Conservation (phyloP, 2,113 vertebrate species). For the Chiloscyllium plagiosum region DNA sequence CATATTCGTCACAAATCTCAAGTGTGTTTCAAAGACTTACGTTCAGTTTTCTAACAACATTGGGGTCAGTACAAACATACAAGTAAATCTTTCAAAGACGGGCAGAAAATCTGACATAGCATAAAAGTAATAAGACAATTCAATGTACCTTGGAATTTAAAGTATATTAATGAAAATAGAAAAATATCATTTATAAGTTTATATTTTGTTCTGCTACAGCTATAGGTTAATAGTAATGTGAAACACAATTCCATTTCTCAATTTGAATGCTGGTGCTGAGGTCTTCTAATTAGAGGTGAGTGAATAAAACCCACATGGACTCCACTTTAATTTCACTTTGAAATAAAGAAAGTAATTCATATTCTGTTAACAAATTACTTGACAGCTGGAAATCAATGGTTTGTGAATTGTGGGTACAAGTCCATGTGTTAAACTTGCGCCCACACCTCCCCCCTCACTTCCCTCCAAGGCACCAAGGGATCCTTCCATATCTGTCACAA, state of each 20-base stretch:
- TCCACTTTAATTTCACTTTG: not conserved
- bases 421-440: no score
- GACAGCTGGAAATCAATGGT: not conserved
- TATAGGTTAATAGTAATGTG: not conserved
- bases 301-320: not conserved
- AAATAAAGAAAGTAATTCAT: not conserved
- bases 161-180: not conserved
- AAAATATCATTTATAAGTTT: not conserved
- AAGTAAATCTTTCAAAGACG: not conserved
- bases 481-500: no score
- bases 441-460: no score
- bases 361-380: not conserved
- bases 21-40: no score
- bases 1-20: not conserved
- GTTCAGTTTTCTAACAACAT: not conserved
- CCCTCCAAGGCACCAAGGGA: no score
- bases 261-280: not conserved
- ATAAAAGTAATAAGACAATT: not conserved
- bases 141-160: constrained; percentile 10
- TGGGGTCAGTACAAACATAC: not conserved
- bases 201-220: not conserved
- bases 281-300: not conserved
- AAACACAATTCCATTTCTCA: not conserved
- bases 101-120: not conserved
- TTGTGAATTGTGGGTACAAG: not conserved